Base-by-base conservation (phyloP, 2,797 vertebrate species). In the Taenioides sp. region DNA sequence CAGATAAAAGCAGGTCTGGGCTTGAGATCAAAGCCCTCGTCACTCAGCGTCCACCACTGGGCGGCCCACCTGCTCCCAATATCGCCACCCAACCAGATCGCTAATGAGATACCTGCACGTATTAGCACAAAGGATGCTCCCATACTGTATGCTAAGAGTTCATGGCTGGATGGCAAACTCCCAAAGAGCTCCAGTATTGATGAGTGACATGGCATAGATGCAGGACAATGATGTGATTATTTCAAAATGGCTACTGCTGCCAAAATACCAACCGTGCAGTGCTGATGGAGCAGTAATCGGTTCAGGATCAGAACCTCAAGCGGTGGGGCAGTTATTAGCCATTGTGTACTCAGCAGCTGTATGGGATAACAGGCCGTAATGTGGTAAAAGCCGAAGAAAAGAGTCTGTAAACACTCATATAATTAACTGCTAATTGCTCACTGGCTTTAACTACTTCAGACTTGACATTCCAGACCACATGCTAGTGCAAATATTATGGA, bases 11-110 rank as follows among this genome's bases (percentile, higher is more conserved):
- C 77, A 70, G 72, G 70, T 77, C 79, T 81, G 78, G 81, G 77
- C 81, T 78, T 28, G 66, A 88, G 89, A 93, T 94, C 80, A 93
- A 94, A 93, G 85, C 75, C 62, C 74, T 81, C 72, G 73, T 92
- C 91, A 89, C 75, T 92, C 90, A 89, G 67, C 87, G 60, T 87
- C 76, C 28, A 68, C 67, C 74, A 77, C 81, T 20, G 43, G 72
- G 63, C 86, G 77, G 82, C 84, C 89, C 91, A 90, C 90, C 91
- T 93, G 89, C 85, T 86, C 79, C 50, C 65, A 78, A 88, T 86
- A 77, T 83, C 83, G 68, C 76, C 83, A 71, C 76, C 80, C 76
- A 76, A 31, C 67, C 78, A 64, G 60, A 75, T 66, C 73, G 80
- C 84, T 87, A 83, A 87, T 88, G 81, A 84, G 90, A 90, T 89